phyloP scores from a whole-genome alignment of 2,113 vertebrate genomes.

The Nerophis lumbriciformis region DNA sequence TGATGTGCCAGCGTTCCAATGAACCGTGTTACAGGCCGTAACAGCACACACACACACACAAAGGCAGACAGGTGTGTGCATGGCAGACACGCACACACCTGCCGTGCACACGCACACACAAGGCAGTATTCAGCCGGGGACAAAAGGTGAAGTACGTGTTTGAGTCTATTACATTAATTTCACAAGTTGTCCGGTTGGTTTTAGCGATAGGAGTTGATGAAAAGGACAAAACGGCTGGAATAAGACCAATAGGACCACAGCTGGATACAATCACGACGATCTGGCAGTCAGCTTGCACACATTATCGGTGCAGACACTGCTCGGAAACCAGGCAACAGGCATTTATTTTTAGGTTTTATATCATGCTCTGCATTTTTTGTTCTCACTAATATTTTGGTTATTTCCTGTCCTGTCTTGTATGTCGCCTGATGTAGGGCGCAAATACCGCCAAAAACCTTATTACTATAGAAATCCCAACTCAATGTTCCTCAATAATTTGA shows the following conservation, averaged over 20 bases:
- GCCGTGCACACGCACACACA: not conserved
- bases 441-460: too few relatives aligned
- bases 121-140: slow-evolving; percentile 13
- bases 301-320: slow-evolving; percentile 1
- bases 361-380: not conserved
- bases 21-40: slow-evolving; percentile 10
- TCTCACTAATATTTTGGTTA: not conserved
- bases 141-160: slow-evolving; percentile 10
- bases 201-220: slow-evolving; percentile 21
- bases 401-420: too few relatives aligned
- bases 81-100: not conserved
- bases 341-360: not conserved
- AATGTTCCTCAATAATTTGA: too few relatives aligned
- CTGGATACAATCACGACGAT: slow-evolving; percentile 30
- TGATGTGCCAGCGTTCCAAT: not conserved
- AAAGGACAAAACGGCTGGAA: slow-evolving; percentile 15
- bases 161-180: slow-evolving; percentile 30
- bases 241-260: slow-evolving; percentile 27
- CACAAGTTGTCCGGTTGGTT: slow-evolving; percentile 17
- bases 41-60: slow-evolving; percentile 6
- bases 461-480: too few relatives aligned
- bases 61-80: slow-evolving; percentile 9
- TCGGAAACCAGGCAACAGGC: slow-evolving; percentile 10
- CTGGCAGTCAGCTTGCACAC: slow-evolving; percentile 21
- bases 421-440: too few relatives aligned